Evolutionary conservation across 2,797 vertebrate genomes (phyloP), one percentile per base, ranked within the genome.

Genomic region (Pogoniulus pusillus): DNA sequence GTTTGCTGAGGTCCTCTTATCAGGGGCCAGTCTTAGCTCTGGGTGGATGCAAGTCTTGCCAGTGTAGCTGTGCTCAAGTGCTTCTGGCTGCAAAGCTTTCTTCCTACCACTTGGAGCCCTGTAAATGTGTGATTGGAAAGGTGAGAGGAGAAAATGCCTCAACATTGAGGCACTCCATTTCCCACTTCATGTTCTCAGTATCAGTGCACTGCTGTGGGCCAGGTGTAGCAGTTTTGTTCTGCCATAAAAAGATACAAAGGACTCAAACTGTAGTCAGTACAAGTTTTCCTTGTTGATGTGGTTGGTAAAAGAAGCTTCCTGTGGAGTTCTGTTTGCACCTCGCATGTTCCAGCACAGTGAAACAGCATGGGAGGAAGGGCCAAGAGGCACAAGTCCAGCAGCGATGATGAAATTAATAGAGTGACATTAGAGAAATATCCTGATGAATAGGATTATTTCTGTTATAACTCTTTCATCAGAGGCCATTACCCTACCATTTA

Each of bases 11-110:
- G 37, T 37, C 37, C 37, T n/a, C n/a, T n/a, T n/a, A n/a, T n/a
- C n/a, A n/a, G n/a, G n/a, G n/a, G n/a, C n/a, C n/a, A n/a, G n/a
- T n/a, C n/a, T n/a, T n/a, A n/a, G n/a, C n/a, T n/a, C n/a, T n/a
- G n/a, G n/a, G n/a, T n/a, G n/a, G n/a, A n/a, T n/a, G n/a, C 0
- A 0, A 59, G 9, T 85, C 60, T 84, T 92, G 49, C 70, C 77
- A 91, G 14, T 35, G 9, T 62, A 91, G 70, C 62, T 8, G 2
- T 65, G n/a, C 69, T 89, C 9, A 71, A 68, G 34, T 54, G 68
- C 69, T 64, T 85, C 62, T 73, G 84, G 81, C 76, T 82, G 64
- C 45, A 70, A 37, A 34, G 58, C 76, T 93, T 95, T 95, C 47
- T 83, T 84, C 74, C 65, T 84, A 62, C 54, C 59, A 27, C 77